Conservation (phyloP, 2,888 invertebrate genomes). For the Cerceris rybyensis region DNA sequence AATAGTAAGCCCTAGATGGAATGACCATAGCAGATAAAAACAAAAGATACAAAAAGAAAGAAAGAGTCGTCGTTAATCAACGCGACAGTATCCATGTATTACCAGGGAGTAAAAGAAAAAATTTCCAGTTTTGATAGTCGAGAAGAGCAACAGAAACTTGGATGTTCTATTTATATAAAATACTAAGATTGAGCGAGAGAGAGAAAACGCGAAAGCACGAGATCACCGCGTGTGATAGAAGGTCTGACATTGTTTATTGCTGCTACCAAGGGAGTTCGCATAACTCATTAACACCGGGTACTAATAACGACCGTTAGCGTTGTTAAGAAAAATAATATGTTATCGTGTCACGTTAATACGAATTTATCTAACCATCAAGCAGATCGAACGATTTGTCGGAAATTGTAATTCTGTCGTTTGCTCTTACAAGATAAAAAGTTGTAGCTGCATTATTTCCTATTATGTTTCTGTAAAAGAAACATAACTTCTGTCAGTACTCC, state of each 20-base stretch:
- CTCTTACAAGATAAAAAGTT: too few relatives aligned
- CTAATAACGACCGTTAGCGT: constrained; percentile 4
- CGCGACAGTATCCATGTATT: too few relatives aligned
- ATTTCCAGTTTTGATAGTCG: neutral
- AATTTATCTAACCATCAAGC: neutral
- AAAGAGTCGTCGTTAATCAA: too few relatives aligned
- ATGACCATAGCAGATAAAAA: too few relatives aligned
- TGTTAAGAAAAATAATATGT: constrained; percentile 13
- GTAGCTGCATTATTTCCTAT: too few relatives aligned
- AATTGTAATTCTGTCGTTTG: too few relatives aligned
- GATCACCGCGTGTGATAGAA: neutral
- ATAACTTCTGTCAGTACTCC: too few relatives aligned
- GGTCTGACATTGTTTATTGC: neutral
- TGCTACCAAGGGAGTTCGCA: neutral
- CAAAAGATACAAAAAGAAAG: too few relatives aligned
- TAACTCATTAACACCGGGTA: neutral
- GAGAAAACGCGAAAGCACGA: neutral
- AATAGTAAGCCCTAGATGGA: too few relatives aligned
- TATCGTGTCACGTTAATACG: neutral
- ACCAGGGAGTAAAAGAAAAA: neutral
- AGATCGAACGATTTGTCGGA: too few relatives aligned
- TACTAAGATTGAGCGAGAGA: neutral
- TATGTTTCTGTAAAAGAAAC: too few relatives aligned
- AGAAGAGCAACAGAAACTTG: neutral
- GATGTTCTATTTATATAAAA: neutral